These are phyloP conservation scores for Ginglymostoma cirratum DNA, from an alignment of 2,113 vertebrate genomes.

Conservation along the genomic window DNA sequence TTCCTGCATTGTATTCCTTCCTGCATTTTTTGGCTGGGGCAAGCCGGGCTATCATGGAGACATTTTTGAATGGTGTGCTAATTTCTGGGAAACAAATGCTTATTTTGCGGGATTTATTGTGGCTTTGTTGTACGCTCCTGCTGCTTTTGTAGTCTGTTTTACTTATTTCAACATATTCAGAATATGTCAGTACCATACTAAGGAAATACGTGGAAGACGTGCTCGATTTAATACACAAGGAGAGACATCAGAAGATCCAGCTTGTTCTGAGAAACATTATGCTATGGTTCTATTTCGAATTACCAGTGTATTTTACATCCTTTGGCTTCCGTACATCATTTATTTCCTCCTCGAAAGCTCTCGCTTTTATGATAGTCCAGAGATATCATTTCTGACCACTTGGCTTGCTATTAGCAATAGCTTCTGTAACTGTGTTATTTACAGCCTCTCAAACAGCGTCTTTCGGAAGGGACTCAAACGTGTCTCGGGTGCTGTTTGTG, in stretches of 20 bases:
- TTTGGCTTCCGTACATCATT: constrained; percentile 95
- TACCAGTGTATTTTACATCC: constrained; percentile 94
- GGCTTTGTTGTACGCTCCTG: constrained; percentile 82
- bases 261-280: constrained; percentile 84
- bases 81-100: constrained; percentile 73
- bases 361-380: constrained; percentile 69
- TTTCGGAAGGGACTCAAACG: constrained; percentile 92
- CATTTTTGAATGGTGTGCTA: constrained; percentile 83
- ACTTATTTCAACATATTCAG: constrained; percentile 97
- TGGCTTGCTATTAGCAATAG: constrained; percentile 99
- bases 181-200: constrained; percentile 93
- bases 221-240: constrained; percentile 82
- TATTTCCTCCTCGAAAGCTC: constrained; percentile 95
- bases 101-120: constrained; percentile 90
- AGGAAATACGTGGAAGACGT: constrained; percentile 84
- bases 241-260: constrained; percentile 60
- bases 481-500: constrained; percentile 72
- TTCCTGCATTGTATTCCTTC: constrained; percentile 84
- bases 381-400: constrained; percentile 87
- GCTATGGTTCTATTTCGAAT: constrained; percentile 94
- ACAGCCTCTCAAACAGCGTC: constrained; percentile 95
- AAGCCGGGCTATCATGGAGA: constrained; percentile 97
- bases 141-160: constrained; percentile 85
- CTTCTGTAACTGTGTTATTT: constrained; percentile 99
- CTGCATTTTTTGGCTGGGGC: constrained; percentile 87